phyloP scores from a whole-genome alignment of 2,797 vertebrate species.

The Knipowitschia caucasica region DNA sequence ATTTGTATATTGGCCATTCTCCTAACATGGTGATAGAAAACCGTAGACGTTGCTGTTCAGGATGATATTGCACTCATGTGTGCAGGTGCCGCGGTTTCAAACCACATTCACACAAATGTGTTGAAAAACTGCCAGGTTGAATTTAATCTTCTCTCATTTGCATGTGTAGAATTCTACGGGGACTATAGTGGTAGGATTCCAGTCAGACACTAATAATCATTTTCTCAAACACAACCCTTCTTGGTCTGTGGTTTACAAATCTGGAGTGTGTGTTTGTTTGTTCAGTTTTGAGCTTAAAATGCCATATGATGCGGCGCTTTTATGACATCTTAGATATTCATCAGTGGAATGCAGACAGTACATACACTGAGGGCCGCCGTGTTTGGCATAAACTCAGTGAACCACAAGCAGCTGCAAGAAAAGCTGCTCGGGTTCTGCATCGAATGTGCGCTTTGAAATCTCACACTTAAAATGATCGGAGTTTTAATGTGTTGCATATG shows the following conservation, averaged over 20 bases:
- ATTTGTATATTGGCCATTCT: too few relatives aligned
- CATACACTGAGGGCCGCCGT: slow-evolving; percentile 1
- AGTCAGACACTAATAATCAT: not conserved
- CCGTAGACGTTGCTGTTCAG: too few relatives aligned
- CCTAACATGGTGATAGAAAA: too few relatives aligned
- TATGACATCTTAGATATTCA: slow-evolving; percentile 5
- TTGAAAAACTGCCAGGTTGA: too few relatives aligned
- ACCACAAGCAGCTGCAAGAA: slow-evolving; percentile 18
- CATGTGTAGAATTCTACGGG: too few relatives aligned
- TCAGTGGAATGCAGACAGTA: slow-evolving; percentile 6
- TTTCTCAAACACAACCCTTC: not conserved
- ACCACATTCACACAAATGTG: too few relatives aligned
- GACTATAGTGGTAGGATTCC: too few relatives aligned
- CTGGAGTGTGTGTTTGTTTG: not conserved
- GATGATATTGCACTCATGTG: too few relatives aligned
- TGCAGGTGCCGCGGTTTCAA: too few relatives aligned
- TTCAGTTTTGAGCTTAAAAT: slow-evolving; percentile 6
- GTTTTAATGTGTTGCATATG: not conserved
- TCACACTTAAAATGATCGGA: not conserved
- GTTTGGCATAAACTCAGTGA: slow-evolving; percentile 23
- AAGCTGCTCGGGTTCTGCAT: not conserved
- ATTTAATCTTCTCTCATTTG: too few relatives aligned
- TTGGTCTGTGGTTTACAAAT: not conserved
- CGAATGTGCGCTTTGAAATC: not conserved
- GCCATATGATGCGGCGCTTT: not conserved